Conservation (phyloP, 2,888 invertebrate species). For the Trisateles emortualis region DNA sequence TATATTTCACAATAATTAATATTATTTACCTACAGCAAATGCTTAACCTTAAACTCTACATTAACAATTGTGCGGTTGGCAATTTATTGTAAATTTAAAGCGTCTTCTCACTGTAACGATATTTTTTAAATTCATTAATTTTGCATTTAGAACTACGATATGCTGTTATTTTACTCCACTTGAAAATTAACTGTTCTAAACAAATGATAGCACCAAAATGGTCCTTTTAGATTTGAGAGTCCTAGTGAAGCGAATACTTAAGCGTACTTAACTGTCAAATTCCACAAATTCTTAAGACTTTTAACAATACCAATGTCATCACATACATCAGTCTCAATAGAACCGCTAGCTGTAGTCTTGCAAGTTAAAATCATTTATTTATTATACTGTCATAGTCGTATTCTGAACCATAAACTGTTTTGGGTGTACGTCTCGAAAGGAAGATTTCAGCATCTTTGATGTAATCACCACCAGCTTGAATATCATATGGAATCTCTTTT, state of each 20-base stretch:
- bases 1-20: slow-evolving; percentile 39
- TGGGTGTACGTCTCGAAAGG: slow-evolving; percentile 72
- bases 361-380: slow-evolving; percentile 75
- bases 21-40: slow-evolving; percentile 51
- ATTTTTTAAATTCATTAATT: slow-evolving; percentile 61
- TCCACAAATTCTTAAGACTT: slow-evolving; percentile 49
- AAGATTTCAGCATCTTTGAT: slow-evolving; percentile 70
- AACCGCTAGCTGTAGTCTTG: slow-evolving; percentile 61
- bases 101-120: slow-evolving; percentile 67
- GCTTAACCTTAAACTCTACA: slow-evolving; percentile 56
- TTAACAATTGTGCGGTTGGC: slow-evolving; percentile 74
- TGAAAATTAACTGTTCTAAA: slow-evolving; percentile 48
- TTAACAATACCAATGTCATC: slow-evolving; percentile 67
- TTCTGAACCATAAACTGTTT: slow-evolving; percentile 64
- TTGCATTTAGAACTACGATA: slow-evolving; percentile 67
- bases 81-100: slow-evolving; percentile 70
- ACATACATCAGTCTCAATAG: slow-evolving; percentile 83
- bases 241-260: slow-evolving; percentile 54
- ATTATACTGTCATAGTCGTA: slow-evolving; percentile 73
- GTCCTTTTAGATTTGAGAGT: slow-evolving; percentile 47
- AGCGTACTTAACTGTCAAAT: slow-evolving; percentile 57
- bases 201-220: slow-evolving; percentile 52
- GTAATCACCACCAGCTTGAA: slow-evolving; percentile 71
- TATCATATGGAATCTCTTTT: slow-evolving; percentile 69
- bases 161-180: slow-evolving; percentile 65